Base-by-base conservation (phyloP, 2,888 invertebrate species). In the Agrilus cyanescens region DNA sequence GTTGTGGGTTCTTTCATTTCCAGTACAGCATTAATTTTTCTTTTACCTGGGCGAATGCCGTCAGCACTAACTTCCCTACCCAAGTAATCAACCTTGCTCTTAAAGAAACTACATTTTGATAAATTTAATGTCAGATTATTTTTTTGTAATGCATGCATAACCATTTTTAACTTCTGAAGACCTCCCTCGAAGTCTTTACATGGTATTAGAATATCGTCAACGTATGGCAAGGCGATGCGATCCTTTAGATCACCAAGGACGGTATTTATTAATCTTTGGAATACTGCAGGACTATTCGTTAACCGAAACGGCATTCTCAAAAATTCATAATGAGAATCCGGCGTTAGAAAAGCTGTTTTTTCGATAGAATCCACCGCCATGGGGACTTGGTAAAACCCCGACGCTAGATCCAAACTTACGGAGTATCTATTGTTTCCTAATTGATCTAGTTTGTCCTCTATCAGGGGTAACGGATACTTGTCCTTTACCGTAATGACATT, bases 341-440 rank as follows among this genome's bases (percentile, higher is more conserved):
- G 55, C 3, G 55, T 61, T 2, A 53, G 48, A 20, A 59, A 56
- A 0, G 55, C 58, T 0, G 58, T 62, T 38, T 57, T 56, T 4
- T 47, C 51, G 4, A 57, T 43, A 4, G 57, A 52, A 5, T 54
- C 47, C 4, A 38, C 36, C 38, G 42, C 43, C 35, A 65, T 42
- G 0, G 55, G 57, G 5, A 61, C 55, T 34, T 59, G 59, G 36
- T 52, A 49, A 48, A 55, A 53, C 1, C 57, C 61, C 41, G 41
- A 12, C 45, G 46, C 40, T 37, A 57, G 34, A 40, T 60, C 57
- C 4, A 61, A 32, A 1, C 41, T 46, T 5, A 53, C 53, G 25
- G 52, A 61, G 37, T 45, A 52, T 15, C 37, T 44, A 13, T 51
- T 47, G 3, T 53, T 52, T 2, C 48, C 36, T 13, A 60, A 16